Conservation (phyloP, 2,797 vertebrate species). For the Pristis pectinata region DNA sequence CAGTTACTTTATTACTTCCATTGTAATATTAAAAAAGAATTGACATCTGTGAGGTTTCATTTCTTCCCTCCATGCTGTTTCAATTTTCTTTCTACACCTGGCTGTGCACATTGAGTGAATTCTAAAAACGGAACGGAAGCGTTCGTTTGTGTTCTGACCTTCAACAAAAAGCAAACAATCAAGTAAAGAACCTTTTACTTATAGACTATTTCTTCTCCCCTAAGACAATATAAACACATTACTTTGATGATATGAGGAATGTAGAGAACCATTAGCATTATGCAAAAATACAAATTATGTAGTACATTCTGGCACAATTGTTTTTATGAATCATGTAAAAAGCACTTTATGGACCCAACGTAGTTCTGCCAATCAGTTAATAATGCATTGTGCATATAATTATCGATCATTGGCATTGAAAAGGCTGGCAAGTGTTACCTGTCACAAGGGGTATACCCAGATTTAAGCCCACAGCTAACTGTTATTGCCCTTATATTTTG, state of each 20-base stretch:
- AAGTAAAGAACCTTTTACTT: background rate
- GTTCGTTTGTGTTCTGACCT: background rate
- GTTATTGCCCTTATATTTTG: background rate
- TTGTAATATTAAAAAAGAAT: constrained; percentile 38
- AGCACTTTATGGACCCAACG: no score
- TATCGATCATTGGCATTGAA: background rate
- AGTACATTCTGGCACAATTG: background rate
- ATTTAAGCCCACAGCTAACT: background rate
- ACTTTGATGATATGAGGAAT: background rate
- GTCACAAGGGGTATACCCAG: background rate
- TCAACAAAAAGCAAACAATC: background rate
- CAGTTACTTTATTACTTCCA: constrained; percentile 37
- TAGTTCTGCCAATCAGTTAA: background rate
- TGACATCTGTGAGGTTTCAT: constrained; percentile 35
- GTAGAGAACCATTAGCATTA: background rate
- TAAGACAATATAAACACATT: background rate
- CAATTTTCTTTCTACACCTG: constrained; percentile 32
- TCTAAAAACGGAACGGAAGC: background rate
- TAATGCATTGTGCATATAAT: background rate
- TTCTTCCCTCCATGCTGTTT: constrained; percentile 32
- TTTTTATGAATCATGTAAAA: background rate
- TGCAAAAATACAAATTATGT: background rate
- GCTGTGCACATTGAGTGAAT: background rate
- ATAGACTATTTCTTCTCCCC: no score
- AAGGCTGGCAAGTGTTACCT: background rate